phyloP scores from a whole-genome alignment of 1,140 invertebrate species.

The Parapsyche elsis region DNA sequence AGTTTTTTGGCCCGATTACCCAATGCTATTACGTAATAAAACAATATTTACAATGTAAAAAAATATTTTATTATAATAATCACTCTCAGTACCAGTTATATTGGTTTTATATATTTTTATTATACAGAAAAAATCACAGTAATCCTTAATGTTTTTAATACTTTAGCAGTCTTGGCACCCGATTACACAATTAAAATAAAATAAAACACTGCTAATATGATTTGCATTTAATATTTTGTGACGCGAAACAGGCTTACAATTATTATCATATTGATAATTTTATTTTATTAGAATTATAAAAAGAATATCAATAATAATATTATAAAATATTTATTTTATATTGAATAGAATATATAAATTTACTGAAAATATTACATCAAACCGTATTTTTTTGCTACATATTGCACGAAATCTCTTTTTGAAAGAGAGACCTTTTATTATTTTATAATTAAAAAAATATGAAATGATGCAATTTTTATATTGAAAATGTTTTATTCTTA shows the following conservation, averaged over 20 bases:
- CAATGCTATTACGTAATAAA: too few relatives aligned
- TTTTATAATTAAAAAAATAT: background rate
- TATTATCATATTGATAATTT: too few relatives aligned
- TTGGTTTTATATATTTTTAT: too few relatives aligned
- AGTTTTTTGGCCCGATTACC: too few relatives aligned
- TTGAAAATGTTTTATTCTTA: background rate
- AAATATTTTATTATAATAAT: too few relatives aligned
- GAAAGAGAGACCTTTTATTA: background rate
- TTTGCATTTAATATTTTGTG: background rate
- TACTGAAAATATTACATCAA: background rate
- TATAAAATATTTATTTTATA: background rate
- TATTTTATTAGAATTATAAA: too few relatives aligned
- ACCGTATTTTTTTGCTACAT: background rate
- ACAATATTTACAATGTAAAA: too few relatives aligned
- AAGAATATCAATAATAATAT: background rate
- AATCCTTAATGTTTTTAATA: background rate
- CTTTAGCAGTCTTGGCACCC: background rate
- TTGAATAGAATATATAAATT: background rate
- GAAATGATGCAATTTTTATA: background rate
- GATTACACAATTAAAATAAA: too few relatives aligned
- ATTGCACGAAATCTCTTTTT: background rate
- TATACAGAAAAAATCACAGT: too few relatives aligned
- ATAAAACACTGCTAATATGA: background rate
- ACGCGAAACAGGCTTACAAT: background rate
- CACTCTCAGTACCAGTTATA: too few relatives aligned